Evolutionary conservation across 1,140 invertebrate species (phyloP).

Genomic region (Heliconius congener): DNA sequence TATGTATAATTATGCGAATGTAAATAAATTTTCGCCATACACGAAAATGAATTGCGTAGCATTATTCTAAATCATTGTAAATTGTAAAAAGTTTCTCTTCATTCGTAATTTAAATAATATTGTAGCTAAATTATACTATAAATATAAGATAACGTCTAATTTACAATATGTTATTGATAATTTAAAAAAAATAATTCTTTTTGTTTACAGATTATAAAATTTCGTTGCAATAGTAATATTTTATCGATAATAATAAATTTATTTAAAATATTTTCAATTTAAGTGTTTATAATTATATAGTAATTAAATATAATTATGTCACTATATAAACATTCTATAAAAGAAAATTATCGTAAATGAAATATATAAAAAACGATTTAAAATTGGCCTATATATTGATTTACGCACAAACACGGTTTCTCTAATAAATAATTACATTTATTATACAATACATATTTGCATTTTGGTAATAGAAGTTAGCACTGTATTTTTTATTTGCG

Average conservation of each 20-base stretch:
- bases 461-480: slow-evolving; percentile 15
- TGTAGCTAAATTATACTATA: background rate
- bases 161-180: background rate
- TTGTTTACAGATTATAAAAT: background rate
- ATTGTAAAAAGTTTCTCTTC: slow-evolving; percentile 63
- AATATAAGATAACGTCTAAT: background rate
- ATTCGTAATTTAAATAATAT: slow-evolving; percentile 11
- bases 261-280: background rate
- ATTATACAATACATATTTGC: background rate
- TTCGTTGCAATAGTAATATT: background rate
- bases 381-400: slow-evolving; percentile 27
- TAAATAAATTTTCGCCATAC: slow-evolving; percentile 37
- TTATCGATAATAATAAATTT: background rate
- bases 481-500: slow-evolving; percentile 21
- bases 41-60: slow-evolving; percentile 63
- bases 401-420: slow-evolving; percentile 21
- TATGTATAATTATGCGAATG: slow-evolving; percentile 20
- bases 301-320: background rate
- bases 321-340: background rate
- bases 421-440: slow-evolving; percentile 11
- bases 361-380: slow-evolving; percentile 16
- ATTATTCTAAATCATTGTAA: slow-evolving; percentile 77
- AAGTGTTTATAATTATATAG: background rate
- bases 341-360: slow-evolving; percentile 24
- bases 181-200: background rate